phyloP scores from a whole-genome alignment of 2,888 invertebrate genomes.

The Baccha elongata region DNA sequence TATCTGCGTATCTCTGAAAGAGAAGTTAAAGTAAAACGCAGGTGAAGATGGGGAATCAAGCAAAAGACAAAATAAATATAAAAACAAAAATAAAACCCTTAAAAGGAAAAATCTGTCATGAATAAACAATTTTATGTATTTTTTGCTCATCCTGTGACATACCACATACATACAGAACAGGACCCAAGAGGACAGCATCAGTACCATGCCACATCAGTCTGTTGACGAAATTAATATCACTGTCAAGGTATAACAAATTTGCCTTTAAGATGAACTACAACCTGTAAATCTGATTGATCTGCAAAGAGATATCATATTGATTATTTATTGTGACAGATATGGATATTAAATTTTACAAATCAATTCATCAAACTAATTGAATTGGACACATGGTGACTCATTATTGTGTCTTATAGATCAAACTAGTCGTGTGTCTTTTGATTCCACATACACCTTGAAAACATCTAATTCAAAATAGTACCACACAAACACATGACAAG shows the following conservation, averaged over 20 bases:
- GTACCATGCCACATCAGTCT: constrained; percentile 14
- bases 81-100: constrained; percentile 24
- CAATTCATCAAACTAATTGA: constrained; percentile 56
- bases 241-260: constrained; percentile 44
- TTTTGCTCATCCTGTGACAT: constrained; percentile 28
- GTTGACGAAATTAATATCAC: constrained; percentile 51
- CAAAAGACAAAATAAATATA: constrained; percentile 10
- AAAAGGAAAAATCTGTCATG: constrained; percentile 51
- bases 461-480: constrained; percentile 41
- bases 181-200: constrained; percentile 30
- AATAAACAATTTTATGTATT: constrained; percentile 63
- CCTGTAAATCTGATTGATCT: constrained; percentile 16
- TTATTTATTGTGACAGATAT: constrained; percentile 57
- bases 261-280: constrained; percentile 30
- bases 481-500: constrained; percentile 39
- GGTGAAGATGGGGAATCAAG: constrained; percentile 23
- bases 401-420: background rate
- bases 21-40: background rate
- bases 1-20: background rate
- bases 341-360: constrained; percentile 61
- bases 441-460: constrained; percentile 8
- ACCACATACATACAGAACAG: background rate
- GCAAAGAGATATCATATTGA: constrained; percentile 35
- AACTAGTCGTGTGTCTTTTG: background rate
- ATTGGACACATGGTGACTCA: background rate